Evolutionary conservation across 2,888 invertebrate species (phyloP).

Genomic region (Drosophila buzzatii): DNA sequence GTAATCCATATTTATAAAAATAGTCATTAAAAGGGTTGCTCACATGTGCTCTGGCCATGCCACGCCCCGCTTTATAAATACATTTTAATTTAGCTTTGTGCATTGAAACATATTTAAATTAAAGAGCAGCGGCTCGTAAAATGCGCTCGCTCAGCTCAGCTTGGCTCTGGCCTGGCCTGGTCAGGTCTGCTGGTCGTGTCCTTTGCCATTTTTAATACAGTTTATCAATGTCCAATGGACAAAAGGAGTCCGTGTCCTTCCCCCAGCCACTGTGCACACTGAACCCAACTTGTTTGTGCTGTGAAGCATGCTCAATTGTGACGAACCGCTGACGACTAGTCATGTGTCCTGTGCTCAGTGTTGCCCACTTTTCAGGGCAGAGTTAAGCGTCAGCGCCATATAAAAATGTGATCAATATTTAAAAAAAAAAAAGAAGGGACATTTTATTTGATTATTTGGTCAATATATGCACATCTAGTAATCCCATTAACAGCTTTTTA

Average conservation of each 20-base stretch:
- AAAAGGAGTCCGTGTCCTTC: conserved; percentile 20
- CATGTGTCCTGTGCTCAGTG: conserved; percentile 22
- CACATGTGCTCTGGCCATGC: conserved; percentile 1
- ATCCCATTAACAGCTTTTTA: not conserved
- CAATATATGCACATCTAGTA: not conserved
- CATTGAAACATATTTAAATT: conserved; percentile 81
- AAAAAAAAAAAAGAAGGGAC: not conserved
- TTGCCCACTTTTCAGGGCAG: not conserved
- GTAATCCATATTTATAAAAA: conserved; percentile 73
- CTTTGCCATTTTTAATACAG: conserved; percentile 67
- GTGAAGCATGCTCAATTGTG: conserved; percentile 70
- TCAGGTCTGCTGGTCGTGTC: conserved; percentile 29
- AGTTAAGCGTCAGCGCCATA: not conserved
- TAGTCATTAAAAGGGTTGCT: conserved; percentile 71
- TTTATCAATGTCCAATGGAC: conserved; percentile 69
- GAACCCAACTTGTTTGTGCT: conserved; percentile 67
- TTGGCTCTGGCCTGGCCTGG: not conserved
- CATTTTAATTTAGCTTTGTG: conserved; percentile 80
- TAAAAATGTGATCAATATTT: not conserved
- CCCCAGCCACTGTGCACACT: not conserved
- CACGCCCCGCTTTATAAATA: conserved; percentile 64
- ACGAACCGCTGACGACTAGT: conserved; percentile 35
- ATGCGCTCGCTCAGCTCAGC: conserved; percentile 61
- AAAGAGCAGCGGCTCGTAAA: conserved; percentile 79
- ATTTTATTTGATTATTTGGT: not conserved